Percentiles rank a stretch among this genome's conserved stretches.
These are phyloP conservation scores for Hypomecis punctinalis DNA, from an alignment of 2,888 invertebrate species.

Conservation along the genomic window DNA sequence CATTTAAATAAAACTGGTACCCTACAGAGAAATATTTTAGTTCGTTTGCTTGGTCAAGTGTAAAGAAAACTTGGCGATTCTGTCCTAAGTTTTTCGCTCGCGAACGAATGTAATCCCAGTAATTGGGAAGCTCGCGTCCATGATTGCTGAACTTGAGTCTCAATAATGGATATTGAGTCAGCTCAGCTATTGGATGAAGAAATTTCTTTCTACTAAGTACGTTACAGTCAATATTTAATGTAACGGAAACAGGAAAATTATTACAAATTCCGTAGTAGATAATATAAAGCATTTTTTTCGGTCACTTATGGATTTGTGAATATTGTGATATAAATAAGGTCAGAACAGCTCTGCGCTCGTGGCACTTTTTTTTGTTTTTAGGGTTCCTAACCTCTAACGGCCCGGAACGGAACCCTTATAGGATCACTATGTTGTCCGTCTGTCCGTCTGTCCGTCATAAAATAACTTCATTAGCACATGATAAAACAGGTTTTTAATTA, in stretches of 20 bases:
- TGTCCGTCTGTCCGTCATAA: no score
- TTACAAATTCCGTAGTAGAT: neutral
- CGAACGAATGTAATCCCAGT: constrained; percentile 30
- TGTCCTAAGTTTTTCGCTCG: constrained; percentile 25
- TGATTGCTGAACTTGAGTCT: constrained; percentile 28
- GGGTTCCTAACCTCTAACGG: no score
- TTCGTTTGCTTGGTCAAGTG: neutral
- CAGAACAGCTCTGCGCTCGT: no score
- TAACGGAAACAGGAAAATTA: neutral
- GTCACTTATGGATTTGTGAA: neutral
- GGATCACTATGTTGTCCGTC: no score
- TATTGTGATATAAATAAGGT: no score
- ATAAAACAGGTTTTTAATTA: no score
- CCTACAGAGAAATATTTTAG: neutral
- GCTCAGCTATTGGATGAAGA: constrained; percentile 19
- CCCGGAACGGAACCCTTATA: no score
- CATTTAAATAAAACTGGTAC: neutral
- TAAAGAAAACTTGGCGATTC: neutral
- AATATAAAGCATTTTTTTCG: neutral
- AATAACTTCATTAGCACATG: no score
- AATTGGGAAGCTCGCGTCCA: constrained; percentile 30
- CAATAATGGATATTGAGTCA: constrained; percentile 32
- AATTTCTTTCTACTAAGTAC: constrained; percentile 4
- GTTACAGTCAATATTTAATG: constrained; percentile 11
- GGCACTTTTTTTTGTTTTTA: no score